phyloP scores from a whole-genome alignment of 2,113 vertebrate genomes.

The Clarias gariepinus region DNA sequence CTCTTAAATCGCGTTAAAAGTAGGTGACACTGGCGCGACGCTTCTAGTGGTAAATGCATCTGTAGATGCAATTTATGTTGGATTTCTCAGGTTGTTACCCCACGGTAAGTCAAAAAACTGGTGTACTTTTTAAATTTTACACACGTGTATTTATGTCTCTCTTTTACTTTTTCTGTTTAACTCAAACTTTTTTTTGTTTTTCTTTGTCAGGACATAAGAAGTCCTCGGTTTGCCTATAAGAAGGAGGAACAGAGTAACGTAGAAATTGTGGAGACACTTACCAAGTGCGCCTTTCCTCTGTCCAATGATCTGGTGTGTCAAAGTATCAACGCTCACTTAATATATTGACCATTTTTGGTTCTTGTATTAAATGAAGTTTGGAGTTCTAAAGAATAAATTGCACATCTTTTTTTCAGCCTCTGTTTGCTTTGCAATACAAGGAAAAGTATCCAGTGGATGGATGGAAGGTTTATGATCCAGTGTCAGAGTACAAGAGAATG shows the following conservation, averaged over 20 bases:
- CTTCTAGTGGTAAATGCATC: no score
- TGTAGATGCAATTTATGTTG: no score
- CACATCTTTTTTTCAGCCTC: constrained; percentile 70
- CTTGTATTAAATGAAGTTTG: neutral
- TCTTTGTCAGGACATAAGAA: constrained; percentile 88
- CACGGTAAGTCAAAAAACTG: no score
- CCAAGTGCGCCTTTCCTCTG: constrained; percentile 84
- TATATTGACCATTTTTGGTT: neutral
- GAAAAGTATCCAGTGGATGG: constrained; percentile 88
- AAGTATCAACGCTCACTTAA: neutral
- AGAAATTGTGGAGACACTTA: constrained; percentile 84
- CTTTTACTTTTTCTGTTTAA: neutral
- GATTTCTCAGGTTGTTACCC: no score
- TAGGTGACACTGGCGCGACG: no score
- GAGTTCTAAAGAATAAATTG: neutral
- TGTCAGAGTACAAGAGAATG: constrained; percentile 91
- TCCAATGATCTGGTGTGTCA: constrained; percentile 82
- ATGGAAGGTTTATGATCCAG: constrained; percentile 94
- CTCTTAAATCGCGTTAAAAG: no score
- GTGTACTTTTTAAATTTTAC: neutral
- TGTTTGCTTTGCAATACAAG: constrained; percentile 92
- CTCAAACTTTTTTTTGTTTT: neutral
- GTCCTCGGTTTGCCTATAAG: constrained; percentile 88
- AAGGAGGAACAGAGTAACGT: constrained; percentile 82
- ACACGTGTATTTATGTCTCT: neutral